Evolutionary conservation across 2,113 vertebrate species (phyloP).

Genomic region (Dryoscopus gambensis): DNA sequence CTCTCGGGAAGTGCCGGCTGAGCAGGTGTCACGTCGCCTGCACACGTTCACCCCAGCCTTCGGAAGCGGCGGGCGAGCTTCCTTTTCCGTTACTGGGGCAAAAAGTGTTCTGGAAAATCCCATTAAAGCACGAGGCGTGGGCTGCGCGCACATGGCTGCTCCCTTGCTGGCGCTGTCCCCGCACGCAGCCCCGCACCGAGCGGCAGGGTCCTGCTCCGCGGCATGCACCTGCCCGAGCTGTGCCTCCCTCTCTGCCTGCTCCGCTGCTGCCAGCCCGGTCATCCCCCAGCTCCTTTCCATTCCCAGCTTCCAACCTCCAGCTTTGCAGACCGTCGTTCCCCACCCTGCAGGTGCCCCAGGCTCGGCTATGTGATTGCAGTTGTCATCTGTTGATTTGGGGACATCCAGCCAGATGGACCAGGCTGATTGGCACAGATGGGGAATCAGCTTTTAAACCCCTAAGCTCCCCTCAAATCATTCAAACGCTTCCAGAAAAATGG

Average conservation of each 20-base stretch:
- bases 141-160: background rate
- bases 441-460: background rate
- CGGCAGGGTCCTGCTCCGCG: rapidly evolving
- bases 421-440: background rate
- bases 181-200: background rate
- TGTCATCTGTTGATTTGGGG: background rate
- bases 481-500: background rate
- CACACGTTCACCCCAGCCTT: background rate
- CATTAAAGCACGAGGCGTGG: background rate
- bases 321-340: no score
- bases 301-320: background rate
- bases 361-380: background rate
- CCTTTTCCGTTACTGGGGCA: background rate
- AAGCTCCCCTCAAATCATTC: background rate
- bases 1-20: background rate
- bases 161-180: background rate
- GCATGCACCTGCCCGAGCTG: background rate
- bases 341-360: background rate
- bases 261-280: background rate
- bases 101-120: background rate
- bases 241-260: background rate
- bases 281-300: background rate
- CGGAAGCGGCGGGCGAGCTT: background rate
- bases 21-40: background rate
- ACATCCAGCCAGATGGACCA: background rate